Conservation (phyloP, 2,888 invertebrate species). For the Dastarcus helophoroides region DNA sequence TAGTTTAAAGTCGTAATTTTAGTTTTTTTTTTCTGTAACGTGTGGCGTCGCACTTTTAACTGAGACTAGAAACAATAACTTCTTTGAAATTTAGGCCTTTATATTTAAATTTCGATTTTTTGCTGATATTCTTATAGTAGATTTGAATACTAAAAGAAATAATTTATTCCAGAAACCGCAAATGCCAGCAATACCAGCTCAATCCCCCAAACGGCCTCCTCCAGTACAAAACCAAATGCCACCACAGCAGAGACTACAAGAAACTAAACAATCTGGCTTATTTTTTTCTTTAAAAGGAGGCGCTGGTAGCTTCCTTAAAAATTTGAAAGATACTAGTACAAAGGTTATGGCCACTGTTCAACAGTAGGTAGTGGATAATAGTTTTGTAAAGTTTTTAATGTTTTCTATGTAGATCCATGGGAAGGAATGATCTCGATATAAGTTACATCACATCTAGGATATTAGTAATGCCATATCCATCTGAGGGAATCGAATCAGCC, state of each 20-base stretch:
- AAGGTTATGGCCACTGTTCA: slow-evolving; percentile 96
- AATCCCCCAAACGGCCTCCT: too few relatives aligned
- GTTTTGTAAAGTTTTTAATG: neutral
- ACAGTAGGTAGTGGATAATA: slow-evolving; percentile 53
- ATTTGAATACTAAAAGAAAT: too few relatives aligned
- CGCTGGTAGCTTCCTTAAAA: slow-evolving; percentile 85
- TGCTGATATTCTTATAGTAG: too few relatives aligned
- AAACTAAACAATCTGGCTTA: slow-evolving; percentile 41
- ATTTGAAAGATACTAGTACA: slow-evolving; percentile 88
- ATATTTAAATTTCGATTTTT: too few relatives aligned
- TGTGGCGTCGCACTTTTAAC: too few relatives aligned
- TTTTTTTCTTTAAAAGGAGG: slow-evolving; percentile 85
- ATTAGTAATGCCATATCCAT: slow-evolving; percentile 90
- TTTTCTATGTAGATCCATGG: slow-evolving; percentile 54
- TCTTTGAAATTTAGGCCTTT: too few relatives aligned
- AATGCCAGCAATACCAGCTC: too few relatives aligned
- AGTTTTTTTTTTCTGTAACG: too few relatives aligned
- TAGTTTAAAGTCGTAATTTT: too few relatives aligned
- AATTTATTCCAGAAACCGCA: too few relatives aligned
- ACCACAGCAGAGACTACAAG: slow-evolving; percentile 23
- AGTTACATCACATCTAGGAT: slow-evolving; percentile 86
- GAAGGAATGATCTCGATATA: slow-evolving; percentile 78
- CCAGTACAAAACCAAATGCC: slow-evolving; percentile 29
- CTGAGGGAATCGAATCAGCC: slow-evolving; percentile 87
- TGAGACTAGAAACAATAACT: too few relatives aligned